Base-by-base conservation (phyloP, 2,113 vertebrate genomes). In the Gnathonemus echidnorhynchus region DNA sequence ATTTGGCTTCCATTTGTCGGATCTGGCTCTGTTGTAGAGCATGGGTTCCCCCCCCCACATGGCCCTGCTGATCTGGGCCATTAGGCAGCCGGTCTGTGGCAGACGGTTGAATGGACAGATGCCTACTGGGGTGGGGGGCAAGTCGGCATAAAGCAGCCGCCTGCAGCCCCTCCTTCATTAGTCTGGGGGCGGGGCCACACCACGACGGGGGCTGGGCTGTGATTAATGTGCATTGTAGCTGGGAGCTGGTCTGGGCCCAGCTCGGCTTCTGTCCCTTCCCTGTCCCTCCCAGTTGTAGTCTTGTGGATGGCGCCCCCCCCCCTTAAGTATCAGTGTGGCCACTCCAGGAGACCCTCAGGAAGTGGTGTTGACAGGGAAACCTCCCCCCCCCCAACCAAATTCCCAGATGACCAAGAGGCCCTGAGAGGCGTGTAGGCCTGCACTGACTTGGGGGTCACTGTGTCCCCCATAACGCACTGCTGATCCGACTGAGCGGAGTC, bases 1-100 rank as follows among this genome's bases (percentile, higher is more conserved):
- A 15, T 70, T 70, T 70, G 62, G 10, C 62, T 70, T 70, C n/a
- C 10, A 1, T 11, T 70, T 11, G n/a, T 31, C n/a, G 1, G 62
- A 11, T 31, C 62, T 70, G 62, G 62, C 9, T 62, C 58, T 58
- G 19, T 27, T 80, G 80, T 90, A 88, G 83, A 89, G 89, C 27
- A 77, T 39, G 83, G 93, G 93, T 39, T 10, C 90, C 91, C 91
- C 94, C 91, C 91, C 92, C 3, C 62, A 11, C 91, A 93, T 93
- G 91, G 92, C 92, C 91, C 87, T 87, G 91, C 91, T 94, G 94
- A 93, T 94, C 94, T 89, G 94, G 93, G 93, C 95, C 94, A 95
- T 96, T 95, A 95, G 93, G 93, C 94, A 56, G 92, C 52, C 10
- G n/a, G 70, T 42, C 87, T 49, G 46, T 91, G 91, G 92, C 84